Base-by-base conservation (phyloP, 1,140 invertebrate genomes). In the Diachasma alloeum region DNA sequence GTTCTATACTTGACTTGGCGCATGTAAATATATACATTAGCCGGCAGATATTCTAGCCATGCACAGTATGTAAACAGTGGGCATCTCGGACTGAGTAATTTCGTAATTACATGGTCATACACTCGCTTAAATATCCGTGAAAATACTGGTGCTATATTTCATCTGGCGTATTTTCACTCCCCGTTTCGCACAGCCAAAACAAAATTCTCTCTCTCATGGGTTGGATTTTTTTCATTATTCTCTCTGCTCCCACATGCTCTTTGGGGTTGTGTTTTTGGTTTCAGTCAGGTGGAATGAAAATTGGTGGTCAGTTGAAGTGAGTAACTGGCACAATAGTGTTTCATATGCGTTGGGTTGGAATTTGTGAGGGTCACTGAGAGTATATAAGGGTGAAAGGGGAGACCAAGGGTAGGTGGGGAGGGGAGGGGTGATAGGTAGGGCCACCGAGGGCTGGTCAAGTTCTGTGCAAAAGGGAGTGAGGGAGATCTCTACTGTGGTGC, bases 351-450 rank as follows among this genome's bases (percentile, higher is more conserved):
- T 59, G 22, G n/a, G 24, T 37, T 44, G 53, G 37, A 56, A 73
- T 53, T 74, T 37, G 76, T 66, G 53, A 46, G 76, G 42, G 22
- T 37, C 59, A 67, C 22, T 8, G 37, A 44, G 66, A 39, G 53
- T 69, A 37, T 53, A 48, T 72, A 42, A 59, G 63, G 26, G 15
- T 67, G 39, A 63, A 67, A 66, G 17, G 37, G 73, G 75, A 66
- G 74, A n/a, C n/a, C n/a, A n/a, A n/a, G n/a, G n/a, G n/a, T n/a
- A n/a, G n/a, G n/a, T n/a, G n/a, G 44, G 44, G 37, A 46, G 66
- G 78, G 75, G 53, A 39, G 72, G 73, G 72, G 22, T 44, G 63
- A 81, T 70, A 78, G 48, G 53, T 0, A 8, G 63, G 13, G 63
- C 31, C 13, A 66, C 59, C 11, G 24, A 63, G 59, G 59, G 5